These are phyloP conservation scores for Agriopis leucophaearia DNA, from an alignment of 2,888 invertebrate species.

Conservation along the genomic window DNA sequence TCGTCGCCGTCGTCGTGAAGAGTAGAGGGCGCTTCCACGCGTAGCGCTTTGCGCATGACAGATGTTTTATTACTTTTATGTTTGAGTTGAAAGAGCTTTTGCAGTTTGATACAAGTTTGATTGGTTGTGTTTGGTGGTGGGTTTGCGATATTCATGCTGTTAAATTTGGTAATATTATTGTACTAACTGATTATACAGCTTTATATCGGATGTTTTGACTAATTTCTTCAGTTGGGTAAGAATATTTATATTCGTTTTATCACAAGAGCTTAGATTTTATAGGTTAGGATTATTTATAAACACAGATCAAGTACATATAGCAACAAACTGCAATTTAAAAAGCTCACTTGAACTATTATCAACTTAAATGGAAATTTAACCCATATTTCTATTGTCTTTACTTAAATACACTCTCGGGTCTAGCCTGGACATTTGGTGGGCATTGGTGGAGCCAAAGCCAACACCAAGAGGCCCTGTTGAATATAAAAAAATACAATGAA, in stretches of 20 bases:
- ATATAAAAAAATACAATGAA: too few species aligned
- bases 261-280: slow-evolving; percentile 43
- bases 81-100: slow-evolving; percentile 3
- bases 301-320: slow-evolving; percentile 3
- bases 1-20: neutral
- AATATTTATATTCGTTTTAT: neutral
- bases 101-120: too few species aligned
- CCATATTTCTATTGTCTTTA: neutral
- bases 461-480: too few species aligned
- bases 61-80: neutral
- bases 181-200: neutral
- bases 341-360: neutral
- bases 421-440: too few species aligned
- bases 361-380: neutral
- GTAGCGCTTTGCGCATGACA: neutral
- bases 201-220: neutral
- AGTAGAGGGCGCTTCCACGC: slow-evolving; percentile 6
- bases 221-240: slow-evolving; percentile 6
- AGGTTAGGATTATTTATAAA: slow-evolving; percentile 46
- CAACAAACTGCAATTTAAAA: neutral
- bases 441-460: too few species aligned
- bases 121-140: slow-evolving; percentile 1
- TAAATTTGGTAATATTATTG: neutral
- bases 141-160: neutral
- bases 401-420: too few species aligned